Base-by-base conservation (phyloP, 64 coral and sea anemone species). In the Acropora yongei region DNA sequence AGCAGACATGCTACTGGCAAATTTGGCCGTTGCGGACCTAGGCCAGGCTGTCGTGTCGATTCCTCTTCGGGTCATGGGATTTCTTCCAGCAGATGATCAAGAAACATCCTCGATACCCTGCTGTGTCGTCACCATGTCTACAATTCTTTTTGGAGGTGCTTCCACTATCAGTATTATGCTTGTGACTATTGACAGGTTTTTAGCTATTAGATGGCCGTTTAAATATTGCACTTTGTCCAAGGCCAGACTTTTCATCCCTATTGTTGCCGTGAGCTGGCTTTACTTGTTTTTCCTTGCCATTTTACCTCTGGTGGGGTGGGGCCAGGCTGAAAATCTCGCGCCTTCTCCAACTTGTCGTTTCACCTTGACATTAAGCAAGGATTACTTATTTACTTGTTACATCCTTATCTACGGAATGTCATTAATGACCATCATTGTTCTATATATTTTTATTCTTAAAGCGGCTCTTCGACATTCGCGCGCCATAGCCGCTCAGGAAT, bases 401-500 rank as follows among this genome's bases (percentile, higher is more conserved):
- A 58, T 89, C 6, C 57, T 87, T 44, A 63, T 96, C 16, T 86
- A 96, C 53, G 68, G 88, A 68, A 78, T 96, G 0, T 90, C 94
- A 58, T 57, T 96, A 58, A 89, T 60, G 1, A 69, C 83, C 4
- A 79, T 88, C 60, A 60, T 96, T 17, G n/a, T 92, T 5, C 41
- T 96, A 10, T 96, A 96, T 57, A 57, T 87, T 7, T 96, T 92
- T 48, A 96, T 96, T 46, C 94, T 96, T 14, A 92, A 93, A 41
- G 94, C 90, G 16, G 84, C 79, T 6, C 89, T 69, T 45, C 44
- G 61, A 85, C 82, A 85, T 39, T 85, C 82, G 1, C 61, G 82
- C 42, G 82, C 65, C 5, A 85, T 85, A 17, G 82, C 63, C 16
- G 82, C 82, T 2, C 82, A 85, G 19, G 82, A 85, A 71, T 71